Evolutionary conservation across 2,888 invertebrate species (phyloP).

Genomic region (Mesorhabditis sp.): DNA sequence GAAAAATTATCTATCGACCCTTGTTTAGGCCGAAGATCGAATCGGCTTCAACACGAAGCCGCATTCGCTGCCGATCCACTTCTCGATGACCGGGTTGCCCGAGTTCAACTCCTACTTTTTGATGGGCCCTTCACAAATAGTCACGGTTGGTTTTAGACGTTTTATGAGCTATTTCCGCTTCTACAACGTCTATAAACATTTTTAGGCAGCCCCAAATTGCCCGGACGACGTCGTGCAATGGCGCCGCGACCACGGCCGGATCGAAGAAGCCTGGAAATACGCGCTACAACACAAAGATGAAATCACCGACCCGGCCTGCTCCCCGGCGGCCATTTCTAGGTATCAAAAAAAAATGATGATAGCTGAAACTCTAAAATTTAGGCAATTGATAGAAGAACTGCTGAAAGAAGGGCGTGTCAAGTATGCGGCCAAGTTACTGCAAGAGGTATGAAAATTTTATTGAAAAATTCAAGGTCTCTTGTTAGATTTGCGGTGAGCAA

Average conservation of each 20-base stretch:
- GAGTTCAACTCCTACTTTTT: conserved; percentile 47
- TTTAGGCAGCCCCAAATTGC: not conserved
- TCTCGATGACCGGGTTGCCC: conserved; percentile 30
- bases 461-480: not conserved
- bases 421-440: conserved; percentile 2
- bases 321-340: not conserved
- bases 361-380: conserved; percentile 25
- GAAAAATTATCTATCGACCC: too few relatives aligned
- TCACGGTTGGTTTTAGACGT: conserved; percentile 23
- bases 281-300: conserved; percentile 2
- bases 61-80: conserved; percentile 26
- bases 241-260: conserved; percentile 3
- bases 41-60: not conserved
- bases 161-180: too few relatives aligned
- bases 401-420: not conserved
- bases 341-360: not conserved
- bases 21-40: not conserved
- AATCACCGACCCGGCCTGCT: not conserved
- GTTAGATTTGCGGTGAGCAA: conserved; percentile 38
- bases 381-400: not conserved
- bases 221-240: not conserved
- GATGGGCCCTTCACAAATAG: conserved; percentile 38
- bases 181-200: too few relatives aligned
- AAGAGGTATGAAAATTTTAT: conserved; percentile 1
- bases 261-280: not conserved